Percentiles rank a stretch among this genome's conserved stretches.
phyloP scores from a whole-genome alignment of 2,113 vertebrate species.

The Maylandia zebra region DNA sequence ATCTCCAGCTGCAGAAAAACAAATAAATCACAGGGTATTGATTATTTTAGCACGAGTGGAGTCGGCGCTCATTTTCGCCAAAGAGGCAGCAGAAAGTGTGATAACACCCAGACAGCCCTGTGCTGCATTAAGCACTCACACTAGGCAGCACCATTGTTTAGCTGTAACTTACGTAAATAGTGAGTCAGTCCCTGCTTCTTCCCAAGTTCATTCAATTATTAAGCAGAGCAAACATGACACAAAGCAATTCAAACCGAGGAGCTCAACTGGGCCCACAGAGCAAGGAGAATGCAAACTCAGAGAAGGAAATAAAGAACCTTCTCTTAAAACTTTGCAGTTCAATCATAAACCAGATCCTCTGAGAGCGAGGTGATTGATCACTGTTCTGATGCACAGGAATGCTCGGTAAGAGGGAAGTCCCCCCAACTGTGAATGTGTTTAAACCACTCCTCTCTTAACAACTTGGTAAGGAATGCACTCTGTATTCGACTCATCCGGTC shows the following conservation, averaged over 20 bases:
- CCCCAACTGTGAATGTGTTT: not conserved
- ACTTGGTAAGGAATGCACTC: not conserved
- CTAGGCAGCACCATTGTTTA: slow-evolving; percentile 11
- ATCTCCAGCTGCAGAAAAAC: not conserved
- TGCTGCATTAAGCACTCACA: not conserved
- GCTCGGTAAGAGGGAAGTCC: not conserved
- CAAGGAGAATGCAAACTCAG: not conserved
- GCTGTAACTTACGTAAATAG: not conserved
- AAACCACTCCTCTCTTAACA: not conserved
- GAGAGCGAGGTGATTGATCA: not conserved
- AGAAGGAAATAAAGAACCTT: not conserved
- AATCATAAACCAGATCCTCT: not conserved
- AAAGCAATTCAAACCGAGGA: not conserved
- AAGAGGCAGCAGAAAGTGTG: not conserved
- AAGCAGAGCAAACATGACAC: slow-evolving; percentile 13
- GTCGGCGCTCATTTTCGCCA: not conserved
- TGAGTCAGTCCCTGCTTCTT: not conserved
- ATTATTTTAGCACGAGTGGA: not conserved
- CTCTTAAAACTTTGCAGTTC: not conserved
- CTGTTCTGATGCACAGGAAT: not conserved
- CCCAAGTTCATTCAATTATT: slow-evolving; percentile 24
- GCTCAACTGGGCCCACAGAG: not conserved
- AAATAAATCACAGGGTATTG: not conserved
- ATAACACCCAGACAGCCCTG: not conserved
- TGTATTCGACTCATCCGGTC: not conserved